phyloP scores from a whole-genome alignment of 2,888 invertebrate species.

The Diadegma fenestrale region DNA sequence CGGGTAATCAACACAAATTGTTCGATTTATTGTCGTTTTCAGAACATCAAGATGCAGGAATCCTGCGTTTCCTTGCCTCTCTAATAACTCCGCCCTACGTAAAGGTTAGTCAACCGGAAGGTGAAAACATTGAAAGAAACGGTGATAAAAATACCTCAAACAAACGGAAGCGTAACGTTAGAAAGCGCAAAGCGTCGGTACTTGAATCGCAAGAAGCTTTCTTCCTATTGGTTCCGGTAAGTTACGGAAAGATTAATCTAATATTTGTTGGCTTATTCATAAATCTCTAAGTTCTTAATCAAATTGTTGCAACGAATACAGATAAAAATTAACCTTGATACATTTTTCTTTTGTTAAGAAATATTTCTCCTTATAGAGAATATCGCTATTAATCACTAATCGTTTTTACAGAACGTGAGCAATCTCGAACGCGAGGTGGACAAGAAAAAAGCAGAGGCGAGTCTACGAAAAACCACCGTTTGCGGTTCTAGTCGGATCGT shows the following conservation, averaged over 20 bases:
- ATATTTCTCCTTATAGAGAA: background rate
- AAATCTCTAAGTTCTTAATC: background rate
- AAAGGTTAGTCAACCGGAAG: background rate
- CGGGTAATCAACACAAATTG: background rate
- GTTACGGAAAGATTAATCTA: background rate
- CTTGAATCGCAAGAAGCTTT: slow-evolving; percentile 16
- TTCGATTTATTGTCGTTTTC: background rate
- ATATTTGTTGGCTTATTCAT: background rate
- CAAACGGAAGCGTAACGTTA: slow-evolving; percentile 8
- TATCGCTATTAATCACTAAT: background rate
- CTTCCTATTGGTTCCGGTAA: slow-evolving; percentile 22
- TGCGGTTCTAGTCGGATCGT: slow-evolving; percentile 42
- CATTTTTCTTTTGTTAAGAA: background rate
- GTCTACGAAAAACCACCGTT: slow-evolving; percentile 10
- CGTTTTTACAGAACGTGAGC: slow-evolving; percentile 4
- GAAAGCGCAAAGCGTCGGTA: slow-evolving; percentile 4
- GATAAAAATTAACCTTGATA: background rate
- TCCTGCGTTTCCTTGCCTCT: background rate
- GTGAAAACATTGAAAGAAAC: background rate
- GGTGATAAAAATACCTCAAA: background rate
- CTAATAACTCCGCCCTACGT: background rate
- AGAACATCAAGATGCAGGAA: slow-evolving; percentile 13
- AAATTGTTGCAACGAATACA: background rate
- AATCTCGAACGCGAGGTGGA: slow-evolving; percentile 6
- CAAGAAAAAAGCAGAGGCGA: slow-evolving; percentile 7